phyloP scores from a whole-genome alignment of 2,888 invertebrate species.

The Laspeyria flexula region DNA sequence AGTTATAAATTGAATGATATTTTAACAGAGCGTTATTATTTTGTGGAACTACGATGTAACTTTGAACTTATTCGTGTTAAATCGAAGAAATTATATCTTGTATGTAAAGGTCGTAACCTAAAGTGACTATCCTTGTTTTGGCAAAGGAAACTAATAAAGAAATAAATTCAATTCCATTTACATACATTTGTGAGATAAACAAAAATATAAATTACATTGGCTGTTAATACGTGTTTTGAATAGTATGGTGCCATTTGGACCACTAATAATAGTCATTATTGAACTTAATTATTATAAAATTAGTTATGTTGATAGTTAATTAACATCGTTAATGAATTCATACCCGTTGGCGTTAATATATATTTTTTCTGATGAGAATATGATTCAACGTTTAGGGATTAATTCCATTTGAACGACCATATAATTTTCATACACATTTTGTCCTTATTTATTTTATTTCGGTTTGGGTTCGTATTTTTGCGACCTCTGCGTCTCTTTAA shows the following conservation, averaged over 20 bases:
- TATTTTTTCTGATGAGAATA: background rate
- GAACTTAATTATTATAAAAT: background rate
- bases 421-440: background rate
- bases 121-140: conserved; percentile 28
- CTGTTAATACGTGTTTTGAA: no score
- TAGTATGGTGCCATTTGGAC: background rate
- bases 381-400: background rate
- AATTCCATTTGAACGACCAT: background rate
- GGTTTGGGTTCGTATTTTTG: background rate
- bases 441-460: background rate
- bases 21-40: no score
- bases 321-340: background rate
- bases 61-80: no score
- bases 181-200: conserved; percentile 16
- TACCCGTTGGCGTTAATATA: background rate
- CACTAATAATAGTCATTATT: background rate
- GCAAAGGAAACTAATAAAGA: conserved; percentile 8
- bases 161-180: conserved; percentile 17
- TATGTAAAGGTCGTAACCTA: background rate
- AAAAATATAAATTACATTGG: conserved; percentile 6
- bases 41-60: no score
- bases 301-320: background rate
- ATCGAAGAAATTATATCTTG: no score
- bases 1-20: no score
- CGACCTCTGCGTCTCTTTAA: background rate